phyloP scores from a whole-genome alignment of 2,113 vertebrate genomes.

The Budorcas taxicolor region DNA sequence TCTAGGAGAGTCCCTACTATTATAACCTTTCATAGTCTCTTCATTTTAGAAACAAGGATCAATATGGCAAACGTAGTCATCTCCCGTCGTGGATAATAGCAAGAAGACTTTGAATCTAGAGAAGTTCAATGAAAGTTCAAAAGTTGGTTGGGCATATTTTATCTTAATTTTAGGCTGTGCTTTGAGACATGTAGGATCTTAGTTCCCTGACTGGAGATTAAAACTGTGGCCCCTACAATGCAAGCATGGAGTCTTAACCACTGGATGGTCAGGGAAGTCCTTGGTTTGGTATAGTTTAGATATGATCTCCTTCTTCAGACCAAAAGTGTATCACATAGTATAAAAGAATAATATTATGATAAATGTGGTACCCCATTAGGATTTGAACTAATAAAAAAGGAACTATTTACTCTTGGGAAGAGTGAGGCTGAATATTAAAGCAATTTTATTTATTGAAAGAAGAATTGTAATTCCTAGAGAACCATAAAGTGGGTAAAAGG shows the following conservation, averaged over 20 bases:
- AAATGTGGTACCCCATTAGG: background rate
- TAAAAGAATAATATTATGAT: constrained; percentile 2
- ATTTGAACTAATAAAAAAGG: background rate
- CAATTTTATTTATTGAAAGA: background rate
- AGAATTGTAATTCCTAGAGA: background rate
- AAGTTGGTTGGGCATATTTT: background rate
- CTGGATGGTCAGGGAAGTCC: background rate
- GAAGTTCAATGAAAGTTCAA: background rate
- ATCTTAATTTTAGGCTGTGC: background rate
- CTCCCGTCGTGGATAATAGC: background rate
- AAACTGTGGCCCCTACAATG: background rate
- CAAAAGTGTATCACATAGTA: background rate
- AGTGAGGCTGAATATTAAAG: background rate
- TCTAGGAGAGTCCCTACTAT: background rate
- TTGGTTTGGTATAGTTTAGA: background rate
- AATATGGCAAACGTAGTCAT: background rate
- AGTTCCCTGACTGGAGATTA: background rate
- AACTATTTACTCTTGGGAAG: background rate
- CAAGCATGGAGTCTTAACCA: background rate
- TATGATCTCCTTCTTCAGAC: background rate
- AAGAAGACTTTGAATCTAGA: background rate
- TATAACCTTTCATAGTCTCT: background rate
- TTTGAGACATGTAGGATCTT: background rate
- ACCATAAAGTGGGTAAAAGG: background rate
- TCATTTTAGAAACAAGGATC: background rate